These are phyloP conservation scores for Pterostichus niger DNA, from an alignment of 2,888 invertebrate genomes.

Conservation along the genomic window DNA sequence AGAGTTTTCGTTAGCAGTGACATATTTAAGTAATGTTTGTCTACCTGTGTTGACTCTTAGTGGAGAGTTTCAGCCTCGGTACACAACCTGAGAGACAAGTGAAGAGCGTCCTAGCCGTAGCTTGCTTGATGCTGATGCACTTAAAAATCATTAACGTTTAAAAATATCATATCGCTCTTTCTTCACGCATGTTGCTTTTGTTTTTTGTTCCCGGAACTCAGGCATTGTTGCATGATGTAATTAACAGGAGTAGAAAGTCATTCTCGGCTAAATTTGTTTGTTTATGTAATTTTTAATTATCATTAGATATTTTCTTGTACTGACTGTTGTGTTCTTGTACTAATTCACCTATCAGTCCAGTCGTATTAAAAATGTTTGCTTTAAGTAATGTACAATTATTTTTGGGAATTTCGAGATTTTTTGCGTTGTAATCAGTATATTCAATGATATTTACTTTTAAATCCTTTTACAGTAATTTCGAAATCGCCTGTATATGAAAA, in stretches of 20 bases:
- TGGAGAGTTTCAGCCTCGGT: constrained; percentile 60
- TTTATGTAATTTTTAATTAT: too few species aligned
- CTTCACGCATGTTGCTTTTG: neutral
- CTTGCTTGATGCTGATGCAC: constrained; percentile 25
- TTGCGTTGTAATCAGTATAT: too few species aligned
- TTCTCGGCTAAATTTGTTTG: too few species aligned
- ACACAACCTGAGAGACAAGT: constrained; percentile 8
- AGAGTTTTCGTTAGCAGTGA: constrained; percentile 63
- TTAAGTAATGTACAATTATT: too few species aligned
- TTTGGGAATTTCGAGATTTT: too few species aligned
- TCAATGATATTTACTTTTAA: too few species aligned
- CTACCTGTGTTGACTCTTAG: constrained; percentile 60
- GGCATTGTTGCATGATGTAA: constrained; percentile 2
- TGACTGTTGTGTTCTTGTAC: too few species aligned
- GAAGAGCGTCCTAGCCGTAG: constrained; percentile 8
- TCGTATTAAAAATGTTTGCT: too few species aligned
- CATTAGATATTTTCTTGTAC: too few species aligned
- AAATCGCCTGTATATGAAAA: too few species aligned
- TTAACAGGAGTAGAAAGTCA: neutral
- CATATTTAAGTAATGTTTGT: constrained; percentile 65
- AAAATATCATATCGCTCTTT: constrained; percentile 10
- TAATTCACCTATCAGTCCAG: too few species aligned
- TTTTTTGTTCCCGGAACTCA: constrained; percentile 9
- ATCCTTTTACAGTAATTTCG: too few species aligned
- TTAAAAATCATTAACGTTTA: constrained; percentile 43